Percentiles rank a stretch among this genome's conserved stretches.
phyloP scores from a whole-genome alignment of 2,113 vertebrate genomes.

The Elaphurus davidianus region DNA sequence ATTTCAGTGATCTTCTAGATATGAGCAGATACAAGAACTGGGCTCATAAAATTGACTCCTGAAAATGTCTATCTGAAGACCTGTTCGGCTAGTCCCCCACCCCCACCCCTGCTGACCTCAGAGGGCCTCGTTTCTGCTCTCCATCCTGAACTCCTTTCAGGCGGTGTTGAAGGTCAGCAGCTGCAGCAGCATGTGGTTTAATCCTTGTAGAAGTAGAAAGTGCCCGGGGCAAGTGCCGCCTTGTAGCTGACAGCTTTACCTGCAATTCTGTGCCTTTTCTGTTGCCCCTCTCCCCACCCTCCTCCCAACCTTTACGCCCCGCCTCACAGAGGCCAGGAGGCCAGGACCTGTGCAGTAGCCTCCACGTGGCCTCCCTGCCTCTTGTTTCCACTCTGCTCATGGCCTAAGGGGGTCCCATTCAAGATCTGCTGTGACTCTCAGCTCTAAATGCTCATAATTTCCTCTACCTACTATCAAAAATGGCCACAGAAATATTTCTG shows the following conservation, averaged over 20 bases:
- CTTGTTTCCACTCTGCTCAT: background rate
- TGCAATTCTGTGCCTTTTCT: background rate
- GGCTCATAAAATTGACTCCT: background rate
- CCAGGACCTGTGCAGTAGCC: background rate
- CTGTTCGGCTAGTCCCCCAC: background rate
- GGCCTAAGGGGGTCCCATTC: background rate
- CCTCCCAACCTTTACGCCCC: background rate
- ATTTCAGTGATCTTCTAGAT: background rate
- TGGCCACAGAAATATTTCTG: background rate
- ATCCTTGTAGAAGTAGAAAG: background rate
- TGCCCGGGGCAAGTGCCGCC: background rate
- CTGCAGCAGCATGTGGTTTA: background rate
- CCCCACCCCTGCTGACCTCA: fast-evolving
- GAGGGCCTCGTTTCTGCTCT: background rate
- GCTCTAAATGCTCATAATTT: background rate
- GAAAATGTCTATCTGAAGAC: background rate
- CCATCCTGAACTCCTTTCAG: background rate
- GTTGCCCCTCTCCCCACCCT: too few relatives aligned
- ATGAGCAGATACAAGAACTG: background rate
- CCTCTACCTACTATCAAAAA: background rate
- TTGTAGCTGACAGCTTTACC: background rate
- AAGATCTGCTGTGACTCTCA: background rate
- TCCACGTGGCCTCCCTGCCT: background rate
- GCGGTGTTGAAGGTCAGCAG: background rate
- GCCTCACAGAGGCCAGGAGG: background rate